These are phyloP conservation scores for Panurus biarmicus DNA, from an alignment of 2,113 vertebrate species.

Conservation along the genomic window DNA sequence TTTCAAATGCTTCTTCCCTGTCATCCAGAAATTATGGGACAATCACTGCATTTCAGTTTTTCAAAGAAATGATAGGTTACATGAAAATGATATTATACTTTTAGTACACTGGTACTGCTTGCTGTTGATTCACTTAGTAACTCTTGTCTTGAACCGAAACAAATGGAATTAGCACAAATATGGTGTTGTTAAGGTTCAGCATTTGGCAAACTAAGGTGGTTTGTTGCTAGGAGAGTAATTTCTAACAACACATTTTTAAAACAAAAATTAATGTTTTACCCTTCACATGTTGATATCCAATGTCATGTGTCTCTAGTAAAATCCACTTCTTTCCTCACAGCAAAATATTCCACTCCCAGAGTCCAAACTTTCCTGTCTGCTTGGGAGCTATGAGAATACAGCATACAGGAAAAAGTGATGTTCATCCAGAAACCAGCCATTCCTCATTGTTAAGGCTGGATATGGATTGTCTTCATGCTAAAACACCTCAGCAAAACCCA, in stretches of 20 bases:
- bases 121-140: constrained; percentile 23
- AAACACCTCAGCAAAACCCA: background rate
- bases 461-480: background rate
- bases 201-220: background rate
- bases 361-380: constrained; percentile 41
- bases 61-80: background rate
- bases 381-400: background rate
- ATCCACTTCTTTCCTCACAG: background rate
- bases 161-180: constrained; percentile 27
- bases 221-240: constrained; percentile 37
- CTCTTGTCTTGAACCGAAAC: constrained; percentile 4
- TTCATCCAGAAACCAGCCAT: background rate
- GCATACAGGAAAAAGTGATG: constrained; percentile 6
- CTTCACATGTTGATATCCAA: background rate
- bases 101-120: background rate
- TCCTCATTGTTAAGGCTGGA: background rate
- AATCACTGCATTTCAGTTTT: background rate
- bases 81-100: background rate
- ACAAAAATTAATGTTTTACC: background rate
- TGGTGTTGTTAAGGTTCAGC: background rate
- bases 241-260: constrained; percentile 14
- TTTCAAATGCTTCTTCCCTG: background rate
- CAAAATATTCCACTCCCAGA: constrained; percentile 29
- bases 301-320: constrained; percentile 19
- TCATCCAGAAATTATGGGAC: background rate